Base-by-base conservation (phyloP, 2,888 invertebrate species). In the Buathra laborator region DNA sequence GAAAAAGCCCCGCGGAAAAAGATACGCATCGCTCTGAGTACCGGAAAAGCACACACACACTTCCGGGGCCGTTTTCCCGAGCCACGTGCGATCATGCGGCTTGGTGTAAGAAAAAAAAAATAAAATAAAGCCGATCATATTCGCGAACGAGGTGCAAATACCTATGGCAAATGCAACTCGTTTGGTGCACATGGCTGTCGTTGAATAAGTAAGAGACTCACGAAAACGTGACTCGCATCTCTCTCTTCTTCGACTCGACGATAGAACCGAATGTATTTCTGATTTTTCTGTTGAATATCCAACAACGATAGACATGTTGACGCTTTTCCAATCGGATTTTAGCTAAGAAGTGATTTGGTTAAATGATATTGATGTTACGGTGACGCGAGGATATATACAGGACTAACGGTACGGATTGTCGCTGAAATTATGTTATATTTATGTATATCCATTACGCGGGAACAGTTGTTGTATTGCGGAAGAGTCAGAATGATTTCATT, bases 81-180 rank as follows among this genome's bases (percentile, higher is more conserved):
- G 19, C 67, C 66, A 53, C 74, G 67, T 74, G 74, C 19, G 56
- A 32, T 67, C 46, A 3, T 56, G 56, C 9, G 19, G 56, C 12
- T 24, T 0, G 2, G 19, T 24, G 24, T 12, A 59, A 59, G 24
- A 24, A 62, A 46, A 51, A n/a, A 70, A 12, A 46, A 51, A 68
- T 56, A 67, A 56, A 67, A 43, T 43, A 43, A 6, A 66, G 43
- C 64, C 79, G 71, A 79, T 79, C 16, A 79, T 79, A 79, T 79
- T 64, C 64, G 43, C 16, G 64, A 37, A 71, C 71, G 71, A 48
- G 24, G 14, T 53, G n/a, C 62, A 43, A 71, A 43, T 64, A 24
- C 19, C 51, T 29, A 46, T 16, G 24, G 68, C 59, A n/a, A 64
- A 19, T 79, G 48, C 78, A 70, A 64, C 19, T 19, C 44, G 62